phyloP scores from a whole-genome alignment of 2,797 vertebrate genomes.

The Pangasius sanitwongsei region DNA sequence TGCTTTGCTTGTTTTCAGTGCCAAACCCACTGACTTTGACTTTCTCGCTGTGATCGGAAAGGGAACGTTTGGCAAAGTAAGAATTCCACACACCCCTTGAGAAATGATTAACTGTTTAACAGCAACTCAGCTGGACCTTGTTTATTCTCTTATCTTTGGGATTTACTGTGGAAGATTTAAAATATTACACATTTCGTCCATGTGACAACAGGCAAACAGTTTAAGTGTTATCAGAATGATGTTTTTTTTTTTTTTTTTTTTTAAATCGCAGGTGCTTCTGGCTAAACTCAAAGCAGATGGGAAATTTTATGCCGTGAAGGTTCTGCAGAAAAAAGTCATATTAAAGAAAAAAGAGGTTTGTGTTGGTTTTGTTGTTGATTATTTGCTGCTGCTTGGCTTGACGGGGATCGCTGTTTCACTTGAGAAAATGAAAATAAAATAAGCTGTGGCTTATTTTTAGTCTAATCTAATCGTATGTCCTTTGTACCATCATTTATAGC shows the following conservation, averaged over 20 bases:
- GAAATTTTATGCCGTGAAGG: conserved; percentile 94
- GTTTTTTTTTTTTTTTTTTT: background rate
- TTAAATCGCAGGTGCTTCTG: conserved; percentile 85
- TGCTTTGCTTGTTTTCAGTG: conserved; percentile 75
- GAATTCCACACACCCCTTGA: conserved; percentile 38
- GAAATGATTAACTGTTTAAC: conserved; percentile 70
- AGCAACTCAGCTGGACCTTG: conserved; percentile 30
- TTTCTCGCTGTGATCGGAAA: conserved; percentile 97
- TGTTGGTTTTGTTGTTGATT: background rate
- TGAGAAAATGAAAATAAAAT: background rate
- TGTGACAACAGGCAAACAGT: background rate
- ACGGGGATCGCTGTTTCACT: background rate
- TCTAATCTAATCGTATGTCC: conserved; percentile 70
- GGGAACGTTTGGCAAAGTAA: conserved; percentile 97
- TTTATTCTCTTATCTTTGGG: background rate
- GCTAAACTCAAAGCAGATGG: conserved; percentile 91
- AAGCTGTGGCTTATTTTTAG: background rate
- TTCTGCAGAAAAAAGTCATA: conserved; percentile 96
- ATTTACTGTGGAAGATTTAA: background rate
- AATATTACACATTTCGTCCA: background rate
- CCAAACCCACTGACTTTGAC: conserved; percentile 97
- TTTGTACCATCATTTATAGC: conserved; percentile 66
- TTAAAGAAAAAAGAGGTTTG: conserved; percentile 96
- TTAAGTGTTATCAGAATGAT: background rate
- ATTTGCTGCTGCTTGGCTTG: background rate